Percentiles rank a stretch among this genome's conserved stretches.
Conservation (phyloP, 2,113 vertebrate species). For the Galbula dea region DNA sequence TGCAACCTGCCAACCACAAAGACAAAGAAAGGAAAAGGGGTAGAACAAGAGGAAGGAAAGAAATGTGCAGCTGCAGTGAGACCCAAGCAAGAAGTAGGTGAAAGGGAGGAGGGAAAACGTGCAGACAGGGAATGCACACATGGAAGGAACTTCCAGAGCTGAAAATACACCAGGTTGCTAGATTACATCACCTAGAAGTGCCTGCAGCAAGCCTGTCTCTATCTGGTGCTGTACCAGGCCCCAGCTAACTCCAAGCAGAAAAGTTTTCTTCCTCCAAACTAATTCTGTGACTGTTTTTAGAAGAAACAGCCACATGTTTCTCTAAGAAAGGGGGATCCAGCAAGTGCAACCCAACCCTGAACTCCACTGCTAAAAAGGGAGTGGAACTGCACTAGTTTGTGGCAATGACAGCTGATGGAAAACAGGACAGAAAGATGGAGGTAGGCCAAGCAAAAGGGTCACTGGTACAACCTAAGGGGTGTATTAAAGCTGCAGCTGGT, state of each 20-base stretch:
- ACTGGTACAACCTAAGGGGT: background rate
- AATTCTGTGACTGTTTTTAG: background rate
- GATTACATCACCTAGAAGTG: background rate
- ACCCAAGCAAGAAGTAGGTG: background rate
- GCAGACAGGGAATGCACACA: background rate
- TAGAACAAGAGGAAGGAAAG: slow-evolving; percentile 34
- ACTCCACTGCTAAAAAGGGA: background rate
- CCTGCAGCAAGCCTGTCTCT: background rate
- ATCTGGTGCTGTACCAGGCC: background rate
- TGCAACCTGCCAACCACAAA: background rate
- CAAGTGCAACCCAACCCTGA: background rate
- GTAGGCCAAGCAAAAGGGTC: slow-evolving; percentile 10
- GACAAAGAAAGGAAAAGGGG: slow-evolving; percentile 55
- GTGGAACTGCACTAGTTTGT: background rate
- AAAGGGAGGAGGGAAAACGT: background rate
- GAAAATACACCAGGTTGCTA: background rate
- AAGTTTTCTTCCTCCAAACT: background rate
- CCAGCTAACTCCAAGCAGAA: background rate
- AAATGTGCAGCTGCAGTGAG: background rate
- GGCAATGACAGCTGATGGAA: slow-evolving; percentile 27
- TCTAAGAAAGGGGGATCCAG: background rate
- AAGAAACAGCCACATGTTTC: background rate
- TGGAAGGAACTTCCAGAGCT: background rate
- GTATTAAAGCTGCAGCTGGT: slow-evolving; percentile 21
- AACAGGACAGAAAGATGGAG: slow-evolving; percentile 36